These are phyloP conservation scores for Stenchaetothrips biformis DNA, from an alignment of 2,888 invertebrate genomes.

Conservation along the genomic window DNA sequence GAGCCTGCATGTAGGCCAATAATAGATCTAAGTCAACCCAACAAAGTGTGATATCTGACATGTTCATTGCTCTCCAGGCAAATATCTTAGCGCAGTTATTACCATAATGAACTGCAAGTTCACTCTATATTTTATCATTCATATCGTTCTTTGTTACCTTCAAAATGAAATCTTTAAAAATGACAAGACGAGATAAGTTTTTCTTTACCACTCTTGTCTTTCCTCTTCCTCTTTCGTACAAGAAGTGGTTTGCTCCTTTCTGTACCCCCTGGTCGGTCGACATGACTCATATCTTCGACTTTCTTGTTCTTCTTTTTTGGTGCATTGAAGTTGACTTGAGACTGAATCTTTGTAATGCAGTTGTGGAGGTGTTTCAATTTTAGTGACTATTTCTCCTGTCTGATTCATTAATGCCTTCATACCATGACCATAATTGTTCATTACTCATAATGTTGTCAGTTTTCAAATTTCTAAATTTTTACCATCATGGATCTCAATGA, in stretches of 20 bases:
- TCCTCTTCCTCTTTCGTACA: too few relatives aligned
- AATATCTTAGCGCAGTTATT: neutral
- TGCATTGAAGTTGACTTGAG: neutral
- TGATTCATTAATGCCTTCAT: neutral
- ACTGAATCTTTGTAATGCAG: neutral
- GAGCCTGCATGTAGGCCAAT: conserved; percentile 12
- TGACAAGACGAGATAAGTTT: too few relatives aligned
- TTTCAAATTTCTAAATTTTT: neutral
- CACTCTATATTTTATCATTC: too few relatives aligned
- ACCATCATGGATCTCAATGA: neutral
- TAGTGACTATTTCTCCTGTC: neutral
- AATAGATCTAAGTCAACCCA: conserved; percentile 24
- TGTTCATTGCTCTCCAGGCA: neutral
- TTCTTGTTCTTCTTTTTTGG: too few relatives aligned
- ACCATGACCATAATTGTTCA: neutral
- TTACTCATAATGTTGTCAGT: neutral
- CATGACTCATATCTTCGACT: too few relatives aligned
- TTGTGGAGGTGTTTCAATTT: neutral
- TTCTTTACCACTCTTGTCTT: too few relatives aligned
- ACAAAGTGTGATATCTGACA: conserved; percentile 13
- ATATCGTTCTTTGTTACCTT: too few relatives aligned
- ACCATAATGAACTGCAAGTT: too few relatives aligned
- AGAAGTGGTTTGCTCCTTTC: too few relatives aligned
- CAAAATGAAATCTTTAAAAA: too few relatives aligned
- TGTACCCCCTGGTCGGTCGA: too few relatives aligned